These are phyloP conservation scores for Upupa epops DNA, from an alignment of 2,113 vertebrate species.

Conservation along the genomic window DNA sequence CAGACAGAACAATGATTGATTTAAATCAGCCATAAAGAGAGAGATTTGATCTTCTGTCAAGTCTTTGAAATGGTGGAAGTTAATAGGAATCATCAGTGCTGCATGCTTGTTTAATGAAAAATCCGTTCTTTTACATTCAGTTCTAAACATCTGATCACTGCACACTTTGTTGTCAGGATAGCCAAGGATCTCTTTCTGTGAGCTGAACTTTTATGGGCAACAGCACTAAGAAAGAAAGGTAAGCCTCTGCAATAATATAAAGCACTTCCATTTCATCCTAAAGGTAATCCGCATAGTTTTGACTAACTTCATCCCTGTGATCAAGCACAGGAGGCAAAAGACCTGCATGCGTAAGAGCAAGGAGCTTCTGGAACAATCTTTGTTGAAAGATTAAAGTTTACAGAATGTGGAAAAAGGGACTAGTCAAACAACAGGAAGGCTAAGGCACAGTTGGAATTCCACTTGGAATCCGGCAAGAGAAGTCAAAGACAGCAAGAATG, in stretches of 20 bases:
- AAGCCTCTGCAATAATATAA: not conserved
- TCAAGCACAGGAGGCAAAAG: too few relatives aligned
- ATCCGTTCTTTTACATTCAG: not conserved
- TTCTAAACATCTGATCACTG: not conserved
- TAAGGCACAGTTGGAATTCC: too few relatives aligned
- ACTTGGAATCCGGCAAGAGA: too few relatives aligned
- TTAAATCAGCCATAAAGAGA: conserved; percentile 24
- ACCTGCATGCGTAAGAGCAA: too few relatives aligned
- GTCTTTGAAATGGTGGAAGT: conserved; percentile 4
- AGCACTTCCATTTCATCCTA: not conserved
- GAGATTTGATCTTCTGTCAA: conserved; percentile 22
- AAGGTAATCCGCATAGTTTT: not conserved
- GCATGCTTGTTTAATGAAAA: conserved; percentile 1
- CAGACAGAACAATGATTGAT: conserved; percentile 42
- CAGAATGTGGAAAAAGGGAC: too few relatives aligned
- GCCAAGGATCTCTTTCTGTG: not conserved
- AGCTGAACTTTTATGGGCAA: not conserved
- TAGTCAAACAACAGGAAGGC: too few relatives aligned
- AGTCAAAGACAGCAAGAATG: too few relatives aligned
- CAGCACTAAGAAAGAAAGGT: not conserved
- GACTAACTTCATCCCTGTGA: not conserved
- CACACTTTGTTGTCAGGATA: not conserved
- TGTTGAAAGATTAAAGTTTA: too few relatives aligned
- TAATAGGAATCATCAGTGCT: not conserved
- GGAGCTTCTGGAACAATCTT: too few relatives aligned